Evolutionary conservation across 2,888 invertebrate species (phyloP).

Genomic region (Mantis religiosa): DNA sequence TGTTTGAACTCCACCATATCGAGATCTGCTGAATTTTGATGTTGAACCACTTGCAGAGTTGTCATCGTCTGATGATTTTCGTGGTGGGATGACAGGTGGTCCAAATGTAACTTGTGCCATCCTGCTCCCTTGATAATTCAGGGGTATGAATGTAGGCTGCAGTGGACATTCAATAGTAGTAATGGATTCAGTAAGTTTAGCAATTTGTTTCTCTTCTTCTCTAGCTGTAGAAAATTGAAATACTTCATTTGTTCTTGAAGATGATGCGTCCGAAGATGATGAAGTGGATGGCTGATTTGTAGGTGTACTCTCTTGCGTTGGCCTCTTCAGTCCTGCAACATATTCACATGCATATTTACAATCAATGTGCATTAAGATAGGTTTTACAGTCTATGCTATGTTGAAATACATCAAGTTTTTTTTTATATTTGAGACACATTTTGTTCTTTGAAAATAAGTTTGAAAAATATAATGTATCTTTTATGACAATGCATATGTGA

Average conservation of each 20-base stretch:
- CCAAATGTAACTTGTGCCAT: background rate
- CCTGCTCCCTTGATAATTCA: background rate
- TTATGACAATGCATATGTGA: no score
- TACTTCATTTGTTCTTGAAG: background rate
- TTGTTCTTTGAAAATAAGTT: no score
- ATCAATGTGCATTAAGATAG: no score
- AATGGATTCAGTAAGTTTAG: background rate
- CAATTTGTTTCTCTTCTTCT: background rate
- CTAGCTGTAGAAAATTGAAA: background rate
- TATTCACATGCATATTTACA: background rate
- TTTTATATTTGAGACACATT: no score
- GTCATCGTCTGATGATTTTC: background rate
- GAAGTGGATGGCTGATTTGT: background rate
- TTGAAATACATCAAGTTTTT: no score
- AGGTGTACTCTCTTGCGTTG: background rate
- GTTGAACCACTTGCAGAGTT: background rate
- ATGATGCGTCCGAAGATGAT: background rate
- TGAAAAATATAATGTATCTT: no score
- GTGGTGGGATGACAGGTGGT: background rate
- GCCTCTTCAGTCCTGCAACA: conserved; percentile 5
- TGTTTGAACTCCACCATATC: conserved; percentile 7
- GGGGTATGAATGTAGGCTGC: background rate
- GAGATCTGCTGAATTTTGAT: background rate
- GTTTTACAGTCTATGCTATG: no score
- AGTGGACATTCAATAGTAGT: background rate